Percentiles rank a stretch among this genome's conserved stretches.
phyloP scores from a whole-genome alignment of 2,113 vertebrate genomes.

The Strix uralensis region DNA sequence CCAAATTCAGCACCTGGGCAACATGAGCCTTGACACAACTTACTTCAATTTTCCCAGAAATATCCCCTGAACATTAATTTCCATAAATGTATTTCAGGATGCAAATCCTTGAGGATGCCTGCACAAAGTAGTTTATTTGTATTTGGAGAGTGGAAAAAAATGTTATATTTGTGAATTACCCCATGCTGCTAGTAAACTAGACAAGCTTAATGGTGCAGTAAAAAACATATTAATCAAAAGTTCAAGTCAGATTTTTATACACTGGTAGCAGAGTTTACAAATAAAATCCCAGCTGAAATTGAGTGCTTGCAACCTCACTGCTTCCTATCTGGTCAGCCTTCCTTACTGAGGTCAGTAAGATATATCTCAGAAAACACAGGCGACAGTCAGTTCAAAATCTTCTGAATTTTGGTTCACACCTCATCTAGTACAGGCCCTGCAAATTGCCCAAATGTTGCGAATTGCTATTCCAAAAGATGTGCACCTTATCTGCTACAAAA shows the following conservation, averaged over 20 bases:
- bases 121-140: constrained; percentile 5
- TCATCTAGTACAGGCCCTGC: not conserved
- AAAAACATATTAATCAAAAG: constrained; percentile 50
- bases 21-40: not conserved
- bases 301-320: not conserved
- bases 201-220: constrained; percentile 33
- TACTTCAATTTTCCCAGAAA: not conserved
- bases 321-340: not conserved
- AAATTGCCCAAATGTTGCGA: not conserved
- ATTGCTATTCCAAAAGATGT: not conserved
- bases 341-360: not conserved
- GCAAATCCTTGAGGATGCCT: not conserved
- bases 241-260: constrained; percentile 6
- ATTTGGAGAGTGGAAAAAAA: not conserved
- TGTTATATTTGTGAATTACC: not conserved
- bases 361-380: not conserved
- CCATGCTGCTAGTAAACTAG: constrained; percentile 14
- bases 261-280: not conserved
- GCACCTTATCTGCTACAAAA: not conserved
- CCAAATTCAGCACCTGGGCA: not conserved
- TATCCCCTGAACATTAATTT: constrained; percentile 3
- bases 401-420: not conserved
- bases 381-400: not conserved
- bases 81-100: not conserved
- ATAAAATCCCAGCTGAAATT: not conserved